Base-by-base conservation (phyloP, 2,797 vertebrate species). In the Apogon talboti region DNA sequence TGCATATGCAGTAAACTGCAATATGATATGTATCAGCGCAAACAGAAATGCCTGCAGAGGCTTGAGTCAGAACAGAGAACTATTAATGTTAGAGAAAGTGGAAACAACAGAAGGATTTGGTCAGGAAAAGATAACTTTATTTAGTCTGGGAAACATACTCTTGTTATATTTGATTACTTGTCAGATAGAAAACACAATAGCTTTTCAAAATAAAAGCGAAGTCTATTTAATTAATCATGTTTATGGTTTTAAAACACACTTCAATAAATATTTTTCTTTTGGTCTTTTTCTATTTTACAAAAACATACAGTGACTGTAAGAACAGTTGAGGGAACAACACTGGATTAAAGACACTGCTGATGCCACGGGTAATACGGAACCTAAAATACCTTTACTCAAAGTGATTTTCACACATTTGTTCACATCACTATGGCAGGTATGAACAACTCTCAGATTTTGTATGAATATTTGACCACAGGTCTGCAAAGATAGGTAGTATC, bases 191-290 rank as follows among this genome's bases (percentile, higher is more conserved):
- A 96, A 96, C 83, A 95, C 95, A 94, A 88, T 92, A 96, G 95
- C 94, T 96, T 96, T 96, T 97, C 86, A 96, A 97, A 98, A 98
- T 97, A 96, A 98, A 98, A 97, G 96, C 95, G 93, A 94, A 89
- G 92, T 93, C 91, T 92, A 83, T 92, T 91, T 89, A 86, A 90
- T 91, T 89, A 86, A 90, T 85, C 71, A 74, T 84, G 78, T 86
- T 79, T 84, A 82, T 92, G 43, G 71, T 91, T 90, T 92, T 87
- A 76, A 90, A 91, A 90, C 91, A 93, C 91, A 85, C 82, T 90
- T 93, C 85, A 94, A 94, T 94, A 94, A 94, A 94, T 94, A 94
- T 66, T 89, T 84, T 85, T 67, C 52, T 74, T 71, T 84, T 84
- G 55, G 61, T 71, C 21, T 41, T 58, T 69, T 24, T 76, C 64